Evolutionary conservation across 2,113 vertebrate genomes (phyloP).

Genomic region (Osmerus eperlanus): DNA sequence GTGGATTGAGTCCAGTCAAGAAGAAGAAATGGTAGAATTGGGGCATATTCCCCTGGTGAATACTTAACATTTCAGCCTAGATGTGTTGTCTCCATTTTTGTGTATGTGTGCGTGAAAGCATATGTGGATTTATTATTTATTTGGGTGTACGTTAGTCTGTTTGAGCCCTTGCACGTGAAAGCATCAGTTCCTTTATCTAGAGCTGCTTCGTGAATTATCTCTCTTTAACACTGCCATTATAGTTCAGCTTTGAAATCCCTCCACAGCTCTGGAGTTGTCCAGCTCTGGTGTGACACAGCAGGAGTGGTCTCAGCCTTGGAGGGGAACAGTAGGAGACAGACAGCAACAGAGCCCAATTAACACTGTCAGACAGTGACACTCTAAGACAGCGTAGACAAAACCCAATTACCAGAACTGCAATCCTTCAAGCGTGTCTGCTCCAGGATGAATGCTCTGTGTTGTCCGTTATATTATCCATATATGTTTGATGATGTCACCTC

Average conservation of each 20-base stretch:
- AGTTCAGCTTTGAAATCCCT: slow-evolving; percentile 24
- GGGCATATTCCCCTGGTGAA: slow-evolving; percentile 57
- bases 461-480: no score
- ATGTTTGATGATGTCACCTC: no score
- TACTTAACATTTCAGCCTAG: slow-evolving; percentile 39
- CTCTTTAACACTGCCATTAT: slow-evolving; percentile 42
- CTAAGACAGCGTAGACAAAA: slow-evolving; percentile 23
- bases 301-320: neutral
- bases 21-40: slow-evolving; percentile 59
- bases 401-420: neutral
- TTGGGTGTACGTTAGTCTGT: slow-evolving; percentile 6
- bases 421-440: no score
- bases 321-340: neutral
- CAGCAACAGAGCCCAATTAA: neutral
- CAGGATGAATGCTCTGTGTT: no score
- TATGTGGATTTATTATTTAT: slow-evolving; percentile 7
- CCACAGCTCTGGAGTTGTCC: neutral
- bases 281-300: neutral
- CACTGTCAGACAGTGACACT: slow-evolving; percentile 17
- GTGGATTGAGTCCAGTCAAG: slow-evolving; percentile 34
- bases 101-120: slow-evolving; percentile 1
- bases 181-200: slow-evolving; percentile 17
- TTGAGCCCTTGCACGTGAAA: slow-evolving; percentile 10
- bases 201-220: slow-evolving; percentile 16
- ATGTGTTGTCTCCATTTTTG: neutral